These are phyloP conservation scores for Diaphora mendica DNA, from an alignment of 2,888 invertebrate genomes.

Conservation along the genomic window DNA sequence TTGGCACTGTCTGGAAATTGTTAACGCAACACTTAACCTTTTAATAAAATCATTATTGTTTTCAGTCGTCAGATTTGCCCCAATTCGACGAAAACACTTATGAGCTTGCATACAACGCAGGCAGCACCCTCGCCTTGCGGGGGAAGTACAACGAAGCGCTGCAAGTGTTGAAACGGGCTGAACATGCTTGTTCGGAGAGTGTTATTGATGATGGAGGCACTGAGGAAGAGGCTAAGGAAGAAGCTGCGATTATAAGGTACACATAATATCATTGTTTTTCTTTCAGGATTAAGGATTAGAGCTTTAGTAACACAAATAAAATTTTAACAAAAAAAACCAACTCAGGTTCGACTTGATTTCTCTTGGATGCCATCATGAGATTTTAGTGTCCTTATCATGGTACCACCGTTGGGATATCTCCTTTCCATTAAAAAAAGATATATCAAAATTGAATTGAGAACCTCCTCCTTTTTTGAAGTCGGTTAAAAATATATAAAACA, in stretches of 20 bases:
- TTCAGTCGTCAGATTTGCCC: slow-evolving; percentile 72
- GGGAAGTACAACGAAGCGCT: slow-evolving; percentile 92
- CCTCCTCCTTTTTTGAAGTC: too few relatives aligned
- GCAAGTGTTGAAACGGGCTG: slow-evolving; percentile 92
- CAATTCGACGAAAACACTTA: slow-evolving; percentile 89
- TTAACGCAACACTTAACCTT: too few relatives aligned
- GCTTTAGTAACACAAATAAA: background rate
- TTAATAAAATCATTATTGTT: background rate
- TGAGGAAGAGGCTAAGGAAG: slow-evolving; percentile 97
- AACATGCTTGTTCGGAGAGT: slow-evolving; percentile 93
- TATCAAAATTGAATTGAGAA: too few relatives aligned
- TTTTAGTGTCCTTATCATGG: too few relatives aligned
- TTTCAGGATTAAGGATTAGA: background rate
- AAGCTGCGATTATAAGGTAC: slow-evolving; percentile 94
- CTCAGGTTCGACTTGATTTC: too few relatives aligned
- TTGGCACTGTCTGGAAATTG: too few relatives aligned
- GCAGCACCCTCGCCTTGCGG: slow-evolving; percentile 92
- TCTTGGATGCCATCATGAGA: too few relatives aligned
- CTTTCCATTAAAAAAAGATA: too few relatives aligned
- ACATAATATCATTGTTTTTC: background rate
- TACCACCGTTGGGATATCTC: too few relatives aligned
- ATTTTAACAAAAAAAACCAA: too few relatives aligned
- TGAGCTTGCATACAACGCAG: slow-evolving; percentile 96
- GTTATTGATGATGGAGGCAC: slow-evolving; percentile 95
- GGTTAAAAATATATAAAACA: too few relatives aligned